Evolutionary conservation across 2,888 invertebrate species (phyloP).

Genomic region (Mycalesis mineus): DNA sequence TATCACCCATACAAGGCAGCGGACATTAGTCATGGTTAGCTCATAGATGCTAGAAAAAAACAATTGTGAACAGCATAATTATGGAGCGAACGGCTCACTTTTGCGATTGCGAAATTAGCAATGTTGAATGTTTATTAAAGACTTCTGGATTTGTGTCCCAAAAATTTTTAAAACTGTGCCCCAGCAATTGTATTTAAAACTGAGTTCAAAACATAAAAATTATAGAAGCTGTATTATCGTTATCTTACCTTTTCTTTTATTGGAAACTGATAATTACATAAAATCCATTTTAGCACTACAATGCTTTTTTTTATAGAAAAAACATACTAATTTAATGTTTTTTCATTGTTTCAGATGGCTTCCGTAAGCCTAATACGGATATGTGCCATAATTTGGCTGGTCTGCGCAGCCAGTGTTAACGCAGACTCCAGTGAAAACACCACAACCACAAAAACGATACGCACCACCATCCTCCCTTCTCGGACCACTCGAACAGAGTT

Average conservation of each 20-base stretch:
- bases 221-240: too few species aligned
- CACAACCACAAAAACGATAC: slow-evolving; percentile 61
- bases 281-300: too few species aligned
- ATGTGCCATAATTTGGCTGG: slow-evolving; percentile 59
- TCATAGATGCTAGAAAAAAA: background rate
- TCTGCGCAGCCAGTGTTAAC: slow-evolving; percentile 41
- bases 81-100: too few species aligned
- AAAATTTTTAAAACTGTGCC: too few species aligned
- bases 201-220: too few species aligned
- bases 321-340: background rate
- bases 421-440: slow-evolving; percentile 55
- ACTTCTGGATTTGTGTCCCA: too few species aligned
- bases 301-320: too few species aligned
- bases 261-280: too few species aligned
- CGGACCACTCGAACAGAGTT: slow-evolving; percentile 84
- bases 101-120: too few species aligned
- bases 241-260: too few species aligned
- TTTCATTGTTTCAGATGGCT: slow-evolving; percentile 66
- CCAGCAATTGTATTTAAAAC: too few species aligned
- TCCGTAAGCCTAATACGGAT: slow-evolving; percentile 60
- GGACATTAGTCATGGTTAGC: background rate
- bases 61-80: background rate
- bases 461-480: slow-evolving; percentile 73
- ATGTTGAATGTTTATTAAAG: too few species aligned
- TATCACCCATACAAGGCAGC: background rate